These are phyloP conservation scores for Gandaritis pyraliata DNA, from an alignment of 2,888 invertebrate species.

Conservation along the genomic window DNA sequence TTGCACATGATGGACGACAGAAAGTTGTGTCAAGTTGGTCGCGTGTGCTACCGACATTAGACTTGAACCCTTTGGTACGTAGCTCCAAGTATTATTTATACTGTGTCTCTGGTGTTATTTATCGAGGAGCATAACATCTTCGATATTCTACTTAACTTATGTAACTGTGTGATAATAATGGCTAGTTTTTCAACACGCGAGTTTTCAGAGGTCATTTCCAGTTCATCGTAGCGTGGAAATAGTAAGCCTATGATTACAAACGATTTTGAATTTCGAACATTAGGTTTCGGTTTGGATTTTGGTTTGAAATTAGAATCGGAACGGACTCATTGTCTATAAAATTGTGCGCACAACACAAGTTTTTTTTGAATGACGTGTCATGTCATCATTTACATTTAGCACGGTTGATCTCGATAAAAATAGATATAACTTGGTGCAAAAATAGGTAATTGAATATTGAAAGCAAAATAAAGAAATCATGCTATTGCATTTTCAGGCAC, in stretches of 20 bases:
- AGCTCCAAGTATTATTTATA: constrained; percentile 11
- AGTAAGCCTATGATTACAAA: no score
- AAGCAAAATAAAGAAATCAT: neutral
- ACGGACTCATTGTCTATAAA: no score
- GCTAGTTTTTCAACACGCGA: constrained; percentile 34
- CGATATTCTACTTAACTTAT: constrained; percentile 45
- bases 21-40: constrained; percentile 63
- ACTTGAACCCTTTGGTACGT: constrained; percentile 64
- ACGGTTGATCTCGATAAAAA: no score
- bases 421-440: no score
- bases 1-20: constrained; percentile 52
- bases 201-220: neutral
- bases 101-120: constrained; percentile 67
- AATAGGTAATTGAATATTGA: no score
- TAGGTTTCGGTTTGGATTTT: no score
- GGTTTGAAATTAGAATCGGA: no score
- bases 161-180: constrained; percentile 53
- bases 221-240: no score
- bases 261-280: no score
- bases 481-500: neutral
- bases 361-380: no score
- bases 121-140: constrained; percentile 62
- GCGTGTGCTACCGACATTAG: constrained; percentile 76
- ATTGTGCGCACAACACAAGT: no score
- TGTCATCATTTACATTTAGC: no score